Evolutionary conservation across 2,888 invertebrate species (phyloP).

Genomic region (Gonocerus acuteangulatus): DNA sequence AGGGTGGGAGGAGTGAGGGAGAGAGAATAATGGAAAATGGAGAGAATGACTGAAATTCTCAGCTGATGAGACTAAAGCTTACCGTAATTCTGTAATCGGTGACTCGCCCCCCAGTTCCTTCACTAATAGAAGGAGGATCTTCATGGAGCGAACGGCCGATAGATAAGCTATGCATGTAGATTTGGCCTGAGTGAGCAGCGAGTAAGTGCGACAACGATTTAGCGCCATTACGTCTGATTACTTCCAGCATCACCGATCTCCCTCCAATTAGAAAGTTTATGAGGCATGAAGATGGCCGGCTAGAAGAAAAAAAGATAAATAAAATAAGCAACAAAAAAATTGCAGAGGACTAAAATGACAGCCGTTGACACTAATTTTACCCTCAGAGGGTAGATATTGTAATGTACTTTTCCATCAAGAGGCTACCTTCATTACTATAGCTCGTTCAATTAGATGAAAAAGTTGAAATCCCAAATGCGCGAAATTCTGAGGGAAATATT

Average conservation of each 20-base stretch:
- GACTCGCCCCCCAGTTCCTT: slow-evolving; percentile 87
- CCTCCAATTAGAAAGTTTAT: slow-evolving; percentile 96
- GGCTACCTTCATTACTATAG: too few relatives aligned
- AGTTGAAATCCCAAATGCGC: too few relatives aligned
- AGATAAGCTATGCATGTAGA: slow-evolving; percentile 86
- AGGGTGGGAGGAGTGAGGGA: background rate
- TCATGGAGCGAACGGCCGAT: slow-evolving; percentile 79
- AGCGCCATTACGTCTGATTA: slow-evolving; percentile 53
- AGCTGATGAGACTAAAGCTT: too few relatives aligned
- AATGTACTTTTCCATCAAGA: too few relatives aligned
- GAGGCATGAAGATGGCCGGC: slow-evolving; percentile 90
- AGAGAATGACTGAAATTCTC: too few relatives aligned
- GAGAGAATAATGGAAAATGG: slow-evolving; percentile 5
- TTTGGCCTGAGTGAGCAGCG: slow-evolving; percentile 90
- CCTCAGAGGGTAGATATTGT: too few relatives aligned
- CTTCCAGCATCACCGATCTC: slow-evolving; percentile 84
- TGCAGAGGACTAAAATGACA: too few relatives aligned
- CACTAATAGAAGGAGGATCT: slow-evolving; percentile 90
- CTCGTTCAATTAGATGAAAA: too few relatives aligned
- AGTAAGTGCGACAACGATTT: slow-evolving; percentile 87
- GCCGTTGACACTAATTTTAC: background rate
- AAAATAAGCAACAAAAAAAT: background rate
- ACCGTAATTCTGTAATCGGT: slow-evolving; percentile 76
- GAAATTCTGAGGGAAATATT: too few relatives aligned
- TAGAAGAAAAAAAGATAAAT: slow-evolving; percentile 42